A percentile compares a stretch with the other conserved stretches of the same genome.
Evolutionary conservation across 2,797 vertebrate species (phyloP).

Genomic region (Rhadinocentrus ornatus): DNA sequence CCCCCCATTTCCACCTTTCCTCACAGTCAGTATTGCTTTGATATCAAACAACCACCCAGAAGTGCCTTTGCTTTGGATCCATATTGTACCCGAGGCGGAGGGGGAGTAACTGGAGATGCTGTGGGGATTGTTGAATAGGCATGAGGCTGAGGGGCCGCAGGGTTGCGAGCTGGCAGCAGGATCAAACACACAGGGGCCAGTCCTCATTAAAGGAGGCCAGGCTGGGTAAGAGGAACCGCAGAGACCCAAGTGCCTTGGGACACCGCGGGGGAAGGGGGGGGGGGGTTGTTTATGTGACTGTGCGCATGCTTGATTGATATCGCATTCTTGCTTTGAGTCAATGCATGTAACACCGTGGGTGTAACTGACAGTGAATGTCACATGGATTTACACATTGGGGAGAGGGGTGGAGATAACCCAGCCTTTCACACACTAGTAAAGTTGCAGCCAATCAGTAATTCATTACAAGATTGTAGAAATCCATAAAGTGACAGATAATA

Average conservation of each 20-base stretch:
- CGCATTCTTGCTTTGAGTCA: conserved; percentile 47
- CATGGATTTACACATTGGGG: conserved; percentile 23
- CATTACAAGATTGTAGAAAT: not conserved
- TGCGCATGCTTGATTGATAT: conserved; percentile 50
- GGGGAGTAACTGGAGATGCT: conserved; percentile 58
- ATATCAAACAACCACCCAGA: conserved; percentile 68
- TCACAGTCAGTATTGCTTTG: conserved; percentile 63
- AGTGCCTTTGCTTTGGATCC: conserved; percentile 70
- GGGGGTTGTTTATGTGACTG: conserved; percentile 56
- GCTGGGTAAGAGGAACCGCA: conserved; percentile 41
- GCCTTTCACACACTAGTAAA: conserved; percentile 24
- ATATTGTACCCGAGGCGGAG: conserved; percentile 65
- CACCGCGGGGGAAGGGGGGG: conserved; percentile 34
- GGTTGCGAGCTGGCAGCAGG: conserved; percentile 69
- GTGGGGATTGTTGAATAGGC: conserved; percentile 75
- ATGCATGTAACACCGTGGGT: conserved; percentile 42
- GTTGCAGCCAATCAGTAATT: not conserved
- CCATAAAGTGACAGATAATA: conserved; percentile 31
- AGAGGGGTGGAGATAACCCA: conserved; percentile 16
- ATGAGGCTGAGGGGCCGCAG: conserved; percentile 72
- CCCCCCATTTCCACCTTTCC: conserved; percentile 26
- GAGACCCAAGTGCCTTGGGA: conserved; percentile 67
- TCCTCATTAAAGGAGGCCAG: conserved; percentile 80
- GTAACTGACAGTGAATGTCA: conserved; percentile 38
- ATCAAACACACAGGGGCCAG: conserved; percentile 77